Evolutionary conservation across 2,888 invertebrate genomes (phyloP).

Genomic region (Morinoia aosen): DNA sequence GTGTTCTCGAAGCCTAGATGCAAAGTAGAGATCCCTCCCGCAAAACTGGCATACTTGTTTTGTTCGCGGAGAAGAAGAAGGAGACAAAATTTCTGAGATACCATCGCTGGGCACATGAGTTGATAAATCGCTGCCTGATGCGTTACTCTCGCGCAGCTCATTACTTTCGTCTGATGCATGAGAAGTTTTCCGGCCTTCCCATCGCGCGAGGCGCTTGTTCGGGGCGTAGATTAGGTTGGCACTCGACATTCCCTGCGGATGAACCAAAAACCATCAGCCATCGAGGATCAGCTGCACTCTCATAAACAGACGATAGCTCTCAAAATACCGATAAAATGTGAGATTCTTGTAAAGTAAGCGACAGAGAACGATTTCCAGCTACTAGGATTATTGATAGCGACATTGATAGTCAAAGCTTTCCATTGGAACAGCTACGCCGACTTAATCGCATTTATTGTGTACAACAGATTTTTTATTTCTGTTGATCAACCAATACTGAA

Average conservation of each 20-base stretch:
- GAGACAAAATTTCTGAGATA: background rate
- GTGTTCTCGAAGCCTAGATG: slow-evolving; percentile 59
- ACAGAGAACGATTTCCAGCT: background rate
- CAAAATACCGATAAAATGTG: background rate
- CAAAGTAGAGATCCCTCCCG: slow-evolving; percentile 63
- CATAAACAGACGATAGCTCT: background rate
- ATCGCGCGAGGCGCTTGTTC: slow-evolving; percentile 18
- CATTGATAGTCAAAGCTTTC: background rate
- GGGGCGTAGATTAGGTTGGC: background rate
- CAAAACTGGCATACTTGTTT: slow-evolving; percentile 61
- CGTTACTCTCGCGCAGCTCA: background rate
- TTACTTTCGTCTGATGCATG: background rate
- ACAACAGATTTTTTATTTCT: background rate
- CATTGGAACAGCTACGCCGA: background rate
- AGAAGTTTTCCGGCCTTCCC: background rate
- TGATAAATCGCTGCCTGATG: background rate
- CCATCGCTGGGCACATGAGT: background rate
- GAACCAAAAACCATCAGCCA: slow-evolving; percentile 36
- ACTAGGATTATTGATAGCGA: background rate
- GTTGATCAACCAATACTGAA: background rate
- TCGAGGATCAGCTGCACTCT: background rate
- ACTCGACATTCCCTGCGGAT: slow-evolving; percentile 35
- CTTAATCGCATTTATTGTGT: background rate
- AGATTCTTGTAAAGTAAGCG: background rate
- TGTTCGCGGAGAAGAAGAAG: background rate